Percentiles rank a stretch among this genome's conserved stretches.
Conservation (phyloP, 1,140 invertebrate genomes). For the Drosophila orena region DNA sequence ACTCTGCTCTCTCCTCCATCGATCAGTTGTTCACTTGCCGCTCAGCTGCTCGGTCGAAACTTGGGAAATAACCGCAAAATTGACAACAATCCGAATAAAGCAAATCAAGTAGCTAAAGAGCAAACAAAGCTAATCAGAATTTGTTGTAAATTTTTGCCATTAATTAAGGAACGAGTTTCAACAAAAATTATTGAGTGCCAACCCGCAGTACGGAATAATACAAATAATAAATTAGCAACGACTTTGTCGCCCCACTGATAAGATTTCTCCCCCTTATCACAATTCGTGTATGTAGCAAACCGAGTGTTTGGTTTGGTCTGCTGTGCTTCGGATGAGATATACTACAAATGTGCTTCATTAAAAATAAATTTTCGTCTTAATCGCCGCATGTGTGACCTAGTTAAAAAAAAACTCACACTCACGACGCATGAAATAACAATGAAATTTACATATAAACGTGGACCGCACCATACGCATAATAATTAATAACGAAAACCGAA, state of each 20-base stretch:
- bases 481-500: constrained; percentile 62
- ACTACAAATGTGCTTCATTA: constrained; percentile 41
- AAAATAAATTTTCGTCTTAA: constrained; percentile 72
- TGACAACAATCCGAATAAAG: constrained; percentile 57
- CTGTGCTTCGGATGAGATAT: constrained; percentile 47
- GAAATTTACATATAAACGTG: constrained; percentile 73
- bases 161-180: constrained; percentile 42
- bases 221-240: constrained; percentile 33
- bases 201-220: constrained; percentile 10
- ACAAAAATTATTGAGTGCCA: constrained; percentile 49
- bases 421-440: constrained; percentile 49
- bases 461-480: constrained; percentile 55
- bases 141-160: constrained; percentile 81
- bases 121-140: constrained; percentile 39
- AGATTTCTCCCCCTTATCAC: constrained; percentile 66
- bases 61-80: constrained; percentile 55
- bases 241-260: constrained; percentile 56
- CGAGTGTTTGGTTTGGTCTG: constrained; percentile 42
- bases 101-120: constrained; percentile 2
- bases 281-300: constrained; percentile 46
- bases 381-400: constrained; percentile 78
- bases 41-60: constrained; percentile 72
- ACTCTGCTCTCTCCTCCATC: constrained; percentile 24
- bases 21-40: constrained; percentile 72
- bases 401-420: constrained; percentile 57